Evolutionary conservation across 2,113 vertebrate genomes (phyloP), one percentile per base, ranked within the genome.

Genomic region (Toxotes jaculatrix): DNA sequence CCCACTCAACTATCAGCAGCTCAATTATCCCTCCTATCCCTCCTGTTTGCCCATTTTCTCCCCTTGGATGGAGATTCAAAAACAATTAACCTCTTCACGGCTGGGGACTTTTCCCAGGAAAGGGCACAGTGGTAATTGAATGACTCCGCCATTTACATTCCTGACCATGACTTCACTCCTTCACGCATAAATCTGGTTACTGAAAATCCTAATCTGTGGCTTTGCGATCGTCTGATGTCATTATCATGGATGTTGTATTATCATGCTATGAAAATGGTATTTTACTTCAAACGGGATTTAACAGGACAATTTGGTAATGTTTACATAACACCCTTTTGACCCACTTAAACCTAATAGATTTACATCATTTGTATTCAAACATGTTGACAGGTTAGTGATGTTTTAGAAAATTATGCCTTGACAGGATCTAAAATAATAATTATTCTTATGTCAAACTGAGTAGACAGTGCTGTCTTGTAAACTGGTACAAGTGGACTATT

Each of bases 71-170:
- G 87, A 94, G 92, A 94, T 94, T 94, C 91, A 92, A 95, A 95
- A 95, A 95, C 94, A 95, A 95, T 96, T 97, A 97, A 97, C 96
- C 94, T 95, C 91, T 95, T 92, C 91, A 84, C 73, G 68, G 87
- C 91, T 90, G 68, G 83, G 84, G 84, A 90, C 75, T 92, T 93
- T 91, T 93, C 89, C 89, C 80, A 84, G 85, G 81, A 87, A 92
- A 90, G 83, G 86, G 65, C 74, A 88, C 21, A 9, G 66, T 21
- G 57, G 82, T 93, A 93, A 91, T 91, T 93, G 91, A 94, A 93
- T 91, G 91, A 91, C 89, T 90, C 73, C 31, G 6, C 43, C 83
- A 89, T 93, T 92, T 86, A 89, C 83, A 93, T 93, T 93, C 91
- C 87, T 83, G 90, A 92, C 87, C 85, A 87, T 89, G 90, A 90